Base-by-base conservation (phyloP, 2,888 invertebrate species). In the Lasioglossum villosulum region DNA sequence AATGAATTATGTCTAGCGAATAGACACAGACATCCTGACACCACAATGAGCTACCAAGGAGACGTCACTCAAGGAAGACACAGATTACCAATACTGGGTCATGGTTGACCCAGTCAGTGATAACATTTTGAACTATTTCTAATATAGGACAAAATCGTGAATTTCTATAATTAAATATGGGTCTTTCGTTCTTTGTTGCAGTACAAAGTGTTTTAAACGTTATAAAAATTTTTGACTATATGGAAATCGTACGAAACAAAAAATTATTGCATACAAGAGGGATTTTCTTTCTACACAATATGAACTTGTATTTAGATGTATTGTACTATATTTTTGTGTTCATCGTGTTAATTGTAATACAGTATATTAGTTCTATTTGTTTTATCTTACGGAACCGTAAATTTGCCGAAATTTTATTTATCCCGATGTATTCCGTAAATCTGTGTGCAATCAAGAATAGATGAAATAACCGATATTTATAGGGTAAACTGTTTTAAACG, bases 401-500 rank as follows among this genome's bases (percentile, higher is more conserved):
- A 39, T 23, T 39, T 39, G 10, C 4, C 70, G 14, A 12, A 4
- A 39, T 23, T 39, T 70, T 14, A 39, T 70, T 39, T 39, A 70
- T 39, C 14, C 23, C 70, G 23, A n/a, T 39, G 14, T n/a, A 23
- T n/a, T n/a, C 23, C 23, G 14, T 39, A 70, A 70, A 39, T 70
- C 39, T 37, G 70, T 39, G 23, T 39, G n/a, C n/a, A 70, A 70
- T 39, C 34, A 37, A 70, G 37, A 39, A 70, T 39, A 39, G 37
- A 39, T 39, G 70, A 39, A 70, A n/a, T 70, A 70, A 39, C 70
- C 70, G 37, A 70, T 70, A 70, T 70, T 37, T 70, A 70, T 70
- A 70, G 37, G 37, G 23, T 39, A 70, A 70, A 39, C 70, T 70
- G 37, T 70, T 39, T 70, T 37, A 70, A 70, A 70, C 70, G n/a